Conservation (phyloP, 2,888 invertebrate genomes). For the Andrena marginata region DNA sequence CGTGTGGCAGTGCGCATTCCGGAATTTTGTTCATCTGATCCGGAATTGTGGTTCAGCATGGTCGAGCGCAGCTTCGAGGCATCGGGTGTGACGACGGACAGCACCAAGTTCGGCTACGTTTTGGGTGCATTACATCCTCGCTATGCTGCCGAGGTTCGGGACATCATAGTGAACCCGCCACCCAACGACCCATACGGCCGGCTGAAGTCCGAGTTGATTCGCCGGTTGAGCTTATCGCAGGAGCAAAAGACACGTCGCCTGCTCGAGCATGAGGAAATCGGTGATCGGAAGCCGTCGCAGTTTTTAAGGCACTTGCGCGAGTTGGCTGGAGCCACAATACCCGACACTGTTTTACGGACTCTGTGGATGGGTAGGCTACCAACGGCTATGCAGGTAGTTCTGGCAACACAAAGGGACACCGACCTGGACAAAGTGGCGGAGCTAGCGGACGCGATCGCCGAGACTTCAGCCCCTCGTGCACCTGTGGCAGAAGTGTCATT, state of each 20-base stretch:
- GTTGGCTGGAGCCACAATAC: not conserved
- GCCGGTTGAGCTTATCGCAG: not conserved
- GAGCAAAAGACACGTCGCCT: not conserved
- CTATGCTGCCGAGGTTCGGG: not conserved
- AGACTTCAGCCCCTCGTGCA: not conserved
- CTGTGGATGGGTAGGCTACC: slow-evolving; percentile 7
- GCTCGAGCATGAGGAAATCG: slow-evolving; percentile 17
- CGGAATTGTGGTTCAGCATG: slow-evolving; percentile 15
- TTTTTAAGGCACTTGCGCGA: not conserved
- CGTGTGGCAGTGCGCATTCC: slow-evolving; percentile 9
- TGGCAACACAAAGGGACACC: not conserved
- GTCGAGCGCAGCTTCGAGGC: slow-evolving; percentile 6
- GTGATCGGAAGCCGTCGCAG: slow-evolving; percentile 8
- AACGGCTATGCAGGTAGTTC: not conserved
- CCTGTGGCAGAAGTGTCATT: not conserved
- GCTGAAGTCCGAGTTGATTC: not conserved
- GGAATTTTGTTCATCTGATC: slow-evolving; percentile 1
- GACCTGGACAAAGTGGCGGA: not conserved
- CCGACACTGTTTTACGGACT: slow-evolving; percentile 1
- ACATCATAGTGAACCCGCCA: slow-evolving; percentile 11
- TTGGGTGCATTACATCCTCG: not conserved
- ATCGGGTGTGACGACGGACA: not conserved
- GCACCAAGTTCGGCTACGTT: slow-evolving; percentile 4
- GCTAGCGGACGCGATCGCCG: not conserved
- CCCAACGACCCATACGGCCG: not conserved